Evolutionary conservation across 2,113 vertebrate species (phyloP).

Genomic region (Phylloscopus trochiloides): DNA sequence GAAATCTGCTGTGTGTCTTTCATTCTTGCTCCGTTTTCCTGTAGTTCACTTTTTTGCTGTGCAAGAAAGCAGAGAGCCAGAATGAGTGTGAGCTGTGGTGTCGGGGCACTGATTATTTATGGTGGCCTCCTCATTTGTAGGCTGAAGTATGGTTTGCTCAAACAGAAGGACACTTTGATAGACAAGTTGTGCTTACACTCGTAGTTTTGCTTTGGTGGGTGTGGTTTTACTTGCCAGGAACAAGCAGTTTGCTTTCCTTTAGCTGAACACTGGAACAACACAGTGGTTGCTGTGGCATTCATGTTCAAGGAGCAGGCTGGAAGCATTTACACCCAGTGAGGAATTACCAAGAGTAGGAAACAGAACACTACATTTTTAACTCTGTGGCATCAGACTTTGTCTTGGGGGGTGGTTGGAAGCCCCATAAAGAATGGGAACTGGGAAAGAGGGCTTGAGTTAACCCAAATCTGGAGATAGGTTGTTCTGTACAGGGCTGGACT

Average conservation of each 20-base stretch:
- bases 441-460: neutral
- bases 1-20: neutral
- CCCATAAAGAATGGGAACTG: neutral
- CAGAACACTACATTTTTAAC: neutral
- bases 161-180: neutral
- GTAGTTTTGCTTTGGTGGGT: neutral
- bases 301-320: neutral
- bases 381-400: neutral
- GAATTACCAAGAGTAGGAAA: neutral
- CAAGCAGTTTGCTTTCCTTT: neutral
- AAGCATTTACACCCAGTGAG: neutral
- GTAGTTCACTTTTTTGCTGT: neutral
- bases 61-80: neutral
- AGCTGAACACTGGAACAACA: neutral
- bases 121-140: neutral
- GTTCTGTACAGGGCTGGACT: neutral
- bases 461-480: rapidly evolving
- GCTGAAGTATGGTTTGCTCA: neutral
- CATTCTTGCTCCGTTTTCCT: neutral
- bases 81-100: neutral
- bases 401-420: neutral
- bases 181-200: neutral
- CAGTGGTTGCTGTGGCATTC: neutral
- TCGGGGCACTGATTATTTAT: neutral
- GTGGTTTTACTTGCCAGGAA: neutral